Percentiles rank a stretch among this genome's conserved stretches.
Conservation (phyloP, 2,113 vertebrate species). For the Bettongia penicillata region DNA sequence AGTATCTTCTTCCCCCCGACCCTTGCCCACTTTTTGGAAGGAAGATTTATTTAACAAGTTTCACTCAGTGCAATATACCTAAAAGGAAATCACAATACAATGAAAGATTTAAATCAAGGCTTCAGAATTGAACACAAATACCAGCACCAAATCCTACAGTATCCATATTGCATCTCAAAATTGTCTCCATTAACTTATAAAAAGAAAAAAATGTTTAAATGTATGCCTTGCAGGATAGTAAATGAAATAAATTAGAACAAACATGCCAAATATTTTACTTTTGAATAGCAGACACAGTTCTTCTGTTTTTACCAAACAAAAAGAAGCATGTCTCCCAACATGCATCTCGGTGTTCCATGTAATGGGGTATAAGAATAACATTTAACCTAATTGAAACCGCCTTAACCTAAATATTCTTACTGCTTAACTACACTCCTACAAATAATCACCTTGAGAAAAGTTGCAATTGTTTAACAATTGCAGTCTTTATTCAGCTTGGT, state of each 20-base stretch:
- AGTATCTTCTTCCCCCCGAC: no score
- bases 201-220: conserved; percentile 75
- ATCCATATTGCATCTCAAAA: conserved; percentile 83
- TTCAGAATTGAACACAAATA: conserved; percentile 87
- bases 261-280: conserved; percentile 89
- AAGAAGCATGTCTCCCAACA: conserved; percentile 43
- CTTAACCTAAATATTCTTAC: no score
- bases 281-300: conserved; percentile 86
- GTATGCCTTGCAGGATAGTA: conserved; percentile 87
- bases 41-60: conserved; percentile 90
- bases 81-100: conserved; percentile 89
- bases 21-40: conserved; percentile 85
- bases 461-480: no score
- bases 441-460: no score
- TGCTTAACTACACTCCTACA: no score
- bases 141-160: conserved; percentile 86
- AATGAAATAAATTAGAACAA: conserved; percentile 89
- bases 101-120: conserved; percentile 87
- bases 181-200: conserved; percentile 86
- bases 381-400: no score
- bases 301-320: conserved; percentile 81
- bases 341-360: no score
- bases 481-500: no score
- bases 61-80: conserved; percentile 89
- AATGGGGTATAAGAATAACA: no score